Conservation (phyloP, 2,888 invertebrate genomes). For the Tanytarsus gracilentus region DNA sequence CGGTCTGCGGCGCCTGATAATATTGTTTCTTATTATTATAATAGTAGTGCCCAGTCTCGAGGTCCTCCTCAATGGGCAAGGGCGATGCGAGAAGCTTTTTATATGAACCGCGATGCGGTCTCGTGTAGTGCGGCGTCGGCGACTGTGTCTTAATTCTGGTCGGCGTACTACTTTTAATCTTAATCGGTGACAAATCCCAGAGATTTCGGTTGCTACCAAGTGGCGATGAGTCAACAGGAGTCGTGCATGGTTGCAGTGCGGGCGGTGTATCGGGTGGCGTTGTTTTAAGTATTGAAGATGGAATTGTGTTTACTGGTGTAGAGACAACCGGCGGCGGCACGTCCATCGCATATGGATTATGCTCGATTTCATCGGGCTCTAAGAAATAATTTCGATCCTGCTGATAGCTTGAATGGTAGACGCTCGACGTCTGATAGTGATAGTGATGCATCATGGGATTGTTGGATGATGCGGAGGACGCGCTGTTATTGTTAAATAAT, state of each 20-base stretch:
- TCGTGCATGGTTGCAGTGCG: conserved; percentile 4
- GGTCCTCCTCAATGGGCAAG: conserved; percentile 19
- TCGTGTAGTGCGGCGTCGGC: not conserved
- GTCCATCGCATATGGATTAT: conserved; percentile 18
- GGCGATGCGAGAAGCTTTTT: conserved; percentile 18
- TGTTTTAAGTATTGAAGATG: conserved; percentile 17
- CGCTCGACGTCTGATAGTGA: not conserved
- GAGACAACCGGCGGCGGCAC: not conserved
- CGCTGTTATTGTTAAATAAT: conserved; percentile 17
- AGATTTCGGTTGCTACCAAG: conserved; percentile 6
- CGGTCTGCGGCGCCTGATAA: conserved; percentile 20
- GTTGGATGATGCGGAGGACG: not conserved
- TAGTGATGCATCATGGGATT: conserved; percentile 20
- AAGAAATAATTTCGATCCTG: not conserved
- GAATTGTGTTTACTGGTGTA: not conserved
- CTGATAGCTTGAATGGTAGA: not conserved
- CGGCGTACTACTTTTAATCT: conserved; percentile 15
- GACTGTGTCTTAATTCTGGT: conserved; percentile 19
- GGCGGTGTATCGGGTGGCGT: conserved; percentile 22
- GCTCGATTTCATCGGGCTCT: conserved; percentile 22
- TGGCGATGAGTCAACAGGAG: conserved; percentile 9
- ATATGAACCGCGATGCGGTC: conserved; percentile 12
- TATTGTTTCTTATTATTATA: conserved; percentile 20
- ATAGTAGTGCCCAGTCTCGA: conserved; percentile 15
- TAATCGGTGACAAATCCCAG: conserved; percentile 24